Base-by-base conservation (phyloP, 2,888 invertebrate genomes). In the Dasypolia templi region DNA sequence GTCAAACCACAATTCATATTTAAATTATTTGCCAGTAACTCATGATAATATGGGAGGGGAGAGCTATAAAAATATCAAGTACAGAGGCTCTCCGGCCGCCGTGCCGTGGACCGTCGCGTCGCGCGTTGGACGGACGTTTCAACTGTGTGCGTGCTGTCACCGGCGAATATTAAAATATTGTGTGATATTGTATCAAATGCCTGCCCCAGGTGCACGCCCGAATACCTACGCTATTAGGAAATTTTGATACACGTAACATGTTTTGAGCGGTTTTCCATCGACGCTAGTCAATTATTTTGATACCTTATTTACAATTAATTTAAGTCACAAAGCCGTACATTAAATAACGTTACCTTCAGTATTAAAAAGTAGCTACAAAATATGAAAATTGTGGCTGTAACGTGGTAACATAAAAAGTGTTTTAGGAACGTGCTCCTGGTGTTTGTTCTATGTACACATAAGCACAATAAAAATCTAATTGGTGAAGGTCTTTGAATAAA, bases 61-160 rank as follows among this genome's bases (percentile, higher is more conserved):
- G 87, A 91, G 92, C 93, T 91, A 94, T 95, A 95, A 95, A 95
- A 95, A 95, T 95, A 95, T 95, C 94, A 94, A 93, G 93, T 92
- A 93, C 94, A 94, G 93, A 88, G 84, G 71, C 73, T 64, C 88
- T 86, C 79, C 51, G 65, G 75, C 72, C 73, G 83, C 85, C 88
- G 88, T 7, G 35, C 85, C 88, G 88, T 82, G 85, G 89, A 87
- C 86, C 85, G 83, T 62, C 71, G 78, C 88, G 88, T 82, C 85
- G 89, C 87, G 85, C 85, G 83, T 62, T 69, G 78, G 81, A 83
- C 85, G 82, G 82, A 74, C 73, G 66, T n/a, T n/a, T n/a, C n/a
- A n/a, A 65, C 78, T 80, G 85, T 86, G 86, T 86, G 85, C 81
- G 86, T 86, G 86, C 88, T 93, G 92, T 92, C 91, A 91, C 85